These are phyloP conservation scores for Valencia hispanica DNA, from an alignment of 2,797 vertebrate genomes.

Conservation along the genomic window DNA sequence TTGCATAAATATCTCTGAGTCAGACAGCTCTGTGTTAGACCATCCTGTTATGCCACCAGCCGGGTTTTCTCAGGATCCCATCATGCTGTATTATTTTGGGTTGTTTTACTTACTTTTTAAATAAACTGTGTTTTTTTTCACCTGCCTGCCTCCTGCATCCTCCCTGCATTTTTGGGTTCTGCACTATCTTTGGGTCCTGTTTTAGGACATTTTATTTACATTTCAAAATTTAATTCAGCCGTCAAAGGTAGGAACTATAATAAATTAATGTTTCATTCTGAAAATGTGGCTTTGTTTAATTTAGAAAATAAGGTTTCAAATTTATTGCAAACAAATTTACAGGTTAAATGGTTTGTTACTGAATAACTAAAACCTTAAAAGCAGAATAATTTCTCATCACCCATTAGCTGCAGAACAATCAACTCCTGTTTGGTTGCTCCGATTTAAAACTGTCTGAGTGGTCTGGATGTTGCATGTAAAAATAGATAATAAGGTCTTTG, in stretches of 20 bases:
- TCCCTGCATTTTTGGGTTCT: neutral
- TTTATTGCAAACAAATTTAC: neutral
- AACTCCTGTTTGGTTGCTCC: neutral
- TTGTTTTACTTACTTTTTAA: neutral
- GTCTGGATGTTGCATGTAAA: slow-evolving; percentile 45
- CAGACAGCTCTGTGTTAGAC: no score
- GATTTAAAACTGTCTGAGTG: slow-evolving; percentile 16
- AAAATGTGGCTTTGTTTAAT: neutral
- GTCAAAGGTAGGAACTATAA: neutral
- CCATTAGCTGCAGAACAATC: neutral
- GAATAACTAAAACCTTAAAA: neutral
- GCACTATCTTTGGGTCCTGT: neutral
- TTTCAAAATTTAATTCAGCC: neutral
- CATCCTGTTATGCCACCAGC: neutral
- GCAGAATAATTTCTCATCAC: slow-evolving; percentile 15
- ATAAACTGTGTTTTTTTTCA: neutral
- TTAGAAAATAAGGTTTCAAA: neutral
- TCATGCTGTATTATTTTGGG: no score
- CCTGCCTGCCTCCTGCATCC: neutral
- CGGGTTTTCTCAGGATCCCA: no score
- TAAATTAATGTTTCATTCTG: neutral
- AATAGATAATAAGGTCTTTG: slow-evolving; percentile 62
- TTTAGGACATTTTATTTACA: neutral
- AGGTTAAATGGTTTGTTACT: neutral
- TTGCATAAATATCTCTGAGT: no score